Base-by-base conservation (phyloP, 2,797 vertebrate species). In the Platalea minor region DNA sequence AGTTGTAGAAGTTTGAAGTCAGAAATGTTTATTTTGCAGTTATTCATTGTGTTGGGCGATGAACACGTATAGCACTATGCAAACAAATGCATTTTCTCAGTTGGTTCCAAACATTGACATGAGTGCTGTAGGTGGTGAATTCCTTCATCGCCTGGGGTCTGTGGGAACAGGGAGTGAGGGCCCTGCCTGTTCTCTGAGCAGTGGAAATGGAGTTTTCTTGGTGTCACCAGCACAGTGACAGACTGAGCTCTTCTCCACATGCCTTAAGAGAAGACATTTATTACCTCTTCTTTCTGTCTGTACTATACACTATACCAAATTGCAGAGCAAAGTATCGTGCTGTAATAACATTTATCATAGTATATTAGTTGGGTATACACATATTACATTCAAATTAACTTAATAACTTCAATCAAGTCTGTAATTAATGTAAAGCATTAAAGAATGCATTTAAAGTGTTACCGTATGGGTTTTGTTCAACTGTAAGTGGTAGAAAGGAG, bases 1-100 rank as follows among this genome's bases (percentile, higher is more conserved):
- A 93, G 69, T 57, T 88, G 78, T 64, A 68, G 28, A 95, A 94
- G 29, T 95, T 89, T 94, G 82, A 93, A 94, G 64, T 72, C 57
- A 89, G 72, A 93, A 89, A 65, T 93, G 72, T 95, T 95, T 93
- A 54, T 94, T 94, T 93, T 90, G 83, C 67, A 41, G 63, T 90
- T 76, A 28, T 61, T 95, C 65, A 37, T 80, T 75, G 68, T 89
- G 35, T 48, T 80, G 50, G 60, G 20, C 0, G 1, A 50, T 41
- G 90, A 83, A n/a, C 45, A 63, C 2, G 2, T 45, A 43, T 5
- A 87, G 29, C 1, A 1, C 48, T 46, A 9, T 26, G 45, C 75
- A 92, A 91, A 91, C 75, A 80, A 75, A 18, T 16, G 17, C 5
- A 19, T 92, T 91, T 91, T 95, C 45, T 91, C 69, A 39, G 23